Percentiles rank a stretch among this genome's conserved stretches.
Evolutionary conservation across 2,113 vertebrate species (phyloP).

Genomic region (Ornithorhynchus anatinus): DNA sequence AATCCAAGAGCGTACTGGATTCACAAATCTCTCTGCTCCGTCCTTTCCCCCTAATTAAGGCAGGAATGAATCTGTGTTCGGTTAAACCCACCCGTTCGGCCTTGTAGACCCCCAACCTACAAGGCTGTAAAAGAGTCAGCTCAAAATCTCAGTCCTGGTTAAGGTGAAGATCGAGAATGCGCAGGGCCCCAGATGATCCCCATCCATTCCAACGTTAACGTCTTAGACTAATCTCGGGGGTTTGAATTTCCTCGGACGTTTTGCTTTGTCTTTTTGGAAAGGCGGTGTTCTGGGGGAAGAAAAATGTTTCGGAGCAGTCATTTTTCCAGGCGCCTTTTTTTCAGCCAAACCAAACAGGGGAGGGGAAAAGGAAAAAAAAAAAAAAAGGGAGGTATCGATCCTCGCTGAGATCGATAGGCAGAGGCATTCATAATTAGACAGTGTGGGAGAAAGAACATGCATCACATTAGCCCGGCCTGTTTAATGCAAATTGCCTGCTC

Average conservation of each 20-base stretch:
- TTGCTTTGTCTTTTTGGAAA: constrained; percentile 8
- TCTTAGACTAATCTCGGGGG: not conserved
- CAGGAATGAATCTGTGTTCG: not conserved
- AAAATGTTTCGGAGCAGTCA: not conserved
- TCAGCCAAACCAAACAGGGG: not conserved
- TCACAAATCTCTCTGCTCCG: too few species aligned
- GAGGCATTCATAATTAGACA: constrained; percentile 39
- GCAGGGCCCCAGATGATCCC: not conserved
- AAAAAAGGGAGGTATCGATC: constrained; percentile 18
- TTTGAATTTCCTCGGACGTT: constrained; percentile 13
- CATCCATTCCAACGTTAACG: not conserved
- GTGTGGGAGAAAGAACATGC: constrained; percentile 32
- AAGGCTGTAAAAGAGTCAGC: constrained; percentile 6
- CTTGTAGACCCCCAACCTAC: not conserved
- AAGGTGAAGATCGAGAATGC: not conserved
- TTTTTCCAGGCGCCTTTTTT: not conserved
- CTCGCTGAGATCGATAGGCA: constrained; percentile 29
- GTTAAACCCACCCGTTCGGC: constrained; percentile 1
- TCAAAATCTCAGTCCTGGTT: not conserved
- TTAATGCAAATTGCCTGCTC: constrained; percentile 24
- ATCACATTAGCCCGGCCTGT: constrained; percentile 32
- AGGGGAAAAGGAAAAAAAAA: not conserved
- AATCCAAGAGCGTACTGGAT: too few species aligned
- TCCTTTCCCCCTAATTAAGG: not conserved
- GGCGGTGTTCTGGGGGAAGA: not conserved